Conservation (phyloP, 2,113 vertebrate species). For the Mystacornis crossleyi region DNA sequence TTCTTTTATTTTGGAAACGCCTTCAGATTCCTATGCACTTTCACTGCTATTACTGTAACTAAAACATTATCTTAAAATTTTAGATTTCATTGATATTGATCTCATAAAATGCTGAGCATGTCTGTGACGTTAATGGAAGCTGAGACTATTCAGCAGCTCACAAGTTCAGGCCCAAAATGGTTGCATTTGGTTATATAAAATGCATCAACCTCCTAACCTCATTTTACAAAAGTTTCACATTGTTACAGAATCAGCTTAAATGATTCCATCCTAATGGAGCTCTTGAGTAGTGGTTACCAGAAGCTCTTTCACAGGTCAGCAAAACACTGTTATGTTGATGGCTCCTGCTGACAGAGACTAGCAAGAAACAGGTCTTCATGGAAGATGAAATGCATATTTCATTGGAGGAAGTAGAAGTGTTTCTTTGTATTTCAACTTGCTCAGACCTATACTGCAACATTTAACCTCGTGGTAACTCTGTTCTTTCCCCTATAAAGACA, state of each 20-base stretch:
- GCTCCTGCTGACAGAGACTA: conserved; percentile 51
- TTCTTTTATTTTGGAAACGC: background rate
- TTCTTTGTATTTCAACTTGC: conserved; percentile 50
- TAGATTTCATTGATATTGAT: background rate
- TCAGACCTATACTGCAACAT: background rate
- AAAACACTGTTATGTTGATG: conserved; percentile 63
- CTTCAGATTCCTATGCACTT: background rate
- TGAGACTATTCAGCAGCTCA: conserved; percentile 36
- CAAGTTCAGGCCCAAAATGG: conserved; percentile 16
- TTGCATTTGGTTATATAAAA: conserved; percentile 52
- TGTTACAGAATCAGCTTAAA: conserved; percentile 52
- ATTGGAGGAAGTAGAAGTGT: conserved; percentile 44
- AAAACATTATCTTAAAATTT: conserved; percentile 16
- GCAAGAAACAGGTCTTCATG: conserved; percentile 59
- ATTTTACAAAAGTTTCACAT: conserved; percentile 35
- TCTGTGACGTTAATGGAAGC: background rate
- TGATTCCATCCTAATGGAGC: conserved; percentile 60
- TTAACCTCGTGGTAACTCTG: conserved; percentile 44
- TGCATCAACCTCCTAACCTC: conserved; percentile 53
- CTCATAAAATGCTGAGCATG: conserved; percentile 41
- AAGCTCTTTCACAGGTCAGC: conserved; percentile 71
- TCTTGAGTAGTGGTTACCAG: conserved; percentile 49
- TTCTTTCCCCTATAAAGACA: conserved; percentile 19
- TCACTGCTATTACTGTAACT: background rate
- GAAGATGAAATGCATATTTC: conserved; percentile 64